These are phyloP conservation scores for Ceratotherium simum DNA, from an alignment of 2,113 vertebrate species.

Conservation along the genomic window DNA sequence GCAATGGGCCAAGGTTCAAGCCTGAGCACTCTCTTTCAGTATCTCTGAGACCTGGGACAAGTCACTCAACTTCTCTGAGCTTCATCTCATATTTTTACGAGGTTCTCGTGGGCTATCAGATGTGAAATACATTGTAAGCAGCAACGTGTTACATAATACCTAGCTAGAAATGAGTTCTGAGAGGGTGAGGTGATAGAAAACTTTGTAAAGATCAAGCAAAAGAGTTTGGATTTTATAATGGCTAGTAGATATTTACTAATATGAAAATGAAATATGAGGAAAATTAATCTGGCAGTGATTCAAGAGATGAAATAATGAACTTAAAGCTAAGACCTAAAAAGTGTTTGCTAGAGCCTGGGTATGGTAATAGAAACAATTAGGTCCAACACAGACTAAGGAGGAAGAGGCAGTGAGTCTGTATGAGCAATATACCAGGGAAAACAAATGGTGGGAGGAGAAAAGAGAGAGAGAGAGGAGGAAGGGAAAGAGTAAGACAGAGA, in stretches of 20 bases:
- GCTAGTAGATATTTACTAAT: neutral
- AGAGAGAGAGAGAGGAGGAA: neutral
- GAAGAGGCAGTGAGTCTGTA: neutral
- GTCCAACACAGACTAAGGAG: neutral
- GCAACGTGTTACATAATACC: neutral
- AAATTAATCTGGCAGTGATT: neutral
- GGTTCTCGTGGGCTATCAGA: neutral
- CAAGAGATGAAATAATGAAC: neutral
- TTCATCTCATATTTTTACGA: neutral
- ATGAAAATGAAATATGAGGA: neutral
- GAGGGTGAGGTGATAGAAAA: neutral
- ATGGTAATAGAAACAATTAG: neutral
- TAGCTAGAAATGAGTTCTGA: neutral
- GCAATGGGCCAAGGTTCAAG: neutral
- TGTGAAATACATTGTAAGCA: neutral
- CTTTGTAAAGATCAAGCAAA: slow-evolving; percentile 9
- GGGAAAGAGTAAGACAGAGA: neutral
- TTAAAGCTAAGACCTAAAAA: neutral
- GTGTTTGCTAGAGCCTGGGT: neutral
- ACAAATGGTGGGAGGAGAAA: neutral
- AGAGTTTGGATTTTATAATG: neutral
- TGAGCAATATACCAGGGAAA: neutral
- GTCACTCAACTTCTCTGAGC: neutral
- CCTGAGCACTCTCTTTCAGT: neutral
- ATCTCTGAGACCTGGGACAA: neutral